Percentiles rank a stretch among this genome's conserved stretches.
Conservation (phyloP, 1,140 invertebrate species). For the Calliphora vicina region DNA sequence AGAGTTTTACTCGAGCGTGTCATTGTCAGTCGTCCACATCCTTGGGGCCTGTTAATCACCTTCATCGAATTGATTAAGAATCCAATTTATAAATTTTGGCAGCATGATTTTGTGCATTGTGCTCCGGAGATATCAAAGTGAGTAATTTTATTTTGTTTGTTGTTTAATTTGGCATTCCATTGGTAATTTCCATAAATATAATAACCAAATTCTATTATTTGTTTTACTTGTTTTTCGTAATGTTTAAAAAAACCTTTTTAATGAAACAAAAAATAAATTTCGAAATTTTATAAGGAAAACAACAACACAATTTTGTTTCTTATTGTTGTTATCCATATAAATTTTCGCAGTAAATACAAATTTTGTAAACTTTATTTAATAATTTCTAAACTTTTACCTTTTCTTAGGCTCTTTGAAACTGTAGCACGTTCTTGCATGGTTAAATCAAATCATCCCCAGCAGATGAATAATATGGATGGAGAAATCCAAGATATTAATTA, state of each 20-base stretch:
- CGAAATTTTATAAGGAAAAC: too few species aligned
- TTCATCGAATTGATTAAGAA: conserved; percentile 99
- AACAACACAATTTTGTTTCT: too few species aligned
- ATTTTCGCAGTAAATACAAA: too few species aligned
- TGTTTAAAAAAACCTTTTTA: too few species aligned
- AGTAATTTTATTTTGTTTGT: conserved; percentile 55
- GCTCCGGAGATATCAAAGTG: conserved; percentile 99
- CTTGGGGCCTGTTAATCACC: conserved; percentile 98
- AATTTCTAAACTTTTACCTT: conserved; percentile 17
- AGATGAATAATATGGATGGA: conserved; percentile 54
- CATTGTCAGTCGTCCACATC: conserved; percentile 98
- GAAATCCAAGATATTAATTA: conserved; percentile 53
- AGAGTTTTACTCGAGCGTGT: conserved; percentile 95
- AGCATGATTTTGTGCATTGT: conserved; percentile 98
- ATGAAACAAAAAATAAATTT: too few species aligned
- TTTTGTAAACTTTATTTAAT: too few species aligned
- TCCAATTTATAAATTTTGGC: conserved; percentile 98
- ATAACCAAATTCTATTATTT: too few species aligned
- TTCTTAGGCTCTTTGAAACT: conserved; percentile 85
- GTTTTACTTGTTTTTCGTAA: too few species aligned
- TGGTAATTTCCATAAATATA: too few species aligned
- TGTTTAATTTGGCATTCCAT: too few species aligned
- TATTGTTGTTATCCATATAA: too few species aligned
- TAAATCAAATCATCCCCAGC: conserved; percentile 67
- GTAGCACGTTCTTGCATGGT: conserved; percentile 94